phyloP scores from a whole-genome alignment of 2,113 vertebrate genomes.

The Ginglymostoma cirratum region DNA sequence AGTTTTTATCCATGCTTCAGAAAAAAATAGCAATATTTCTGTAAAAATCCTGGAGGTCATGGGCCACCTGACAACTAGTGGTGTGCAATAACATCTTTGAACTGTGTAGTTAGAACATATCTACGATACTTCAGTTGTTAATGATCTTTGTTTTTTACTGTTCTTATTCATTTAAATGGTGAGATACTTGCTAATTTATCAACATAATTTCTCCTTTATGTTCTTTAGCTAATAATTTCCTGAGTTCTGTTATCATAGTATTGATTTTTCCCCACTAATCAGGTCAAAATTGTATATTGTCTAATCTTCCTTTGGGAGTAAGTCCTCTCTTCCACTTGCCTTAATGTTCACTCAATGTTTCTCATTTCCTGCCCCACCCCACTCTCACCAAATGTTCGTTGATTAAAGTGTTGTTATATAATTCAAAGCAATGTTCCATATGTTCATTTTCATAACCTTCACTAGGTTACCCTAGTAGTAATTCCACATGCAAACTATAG shows the following conservation, averaged over 20 bases:
- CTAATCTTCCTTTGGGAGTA: not conserved
- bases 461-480: not conserved
- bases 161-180: not conserved
- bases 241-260: not conserved
- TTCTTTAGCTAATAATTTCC: not conserved
- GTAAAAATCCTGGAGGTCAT: no score
- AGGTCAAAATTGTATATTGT: not conserved
- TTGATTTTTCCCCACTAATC: not conserved
- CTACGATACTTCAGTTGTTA: not conserved
- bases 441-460: not conserved
- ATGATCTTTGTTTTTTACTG: not conserved
- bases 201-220: not conserved
- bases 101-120: no score
- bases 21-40: no score
- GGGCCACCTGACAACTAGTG: no score
- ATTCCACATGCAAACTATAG: no score
- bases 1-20: no score
- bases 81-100: no score
- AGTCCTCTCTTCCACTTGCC: not conserved
- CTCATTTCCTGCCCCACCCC: not conserved
- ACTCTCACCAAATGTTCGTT: not conserved
- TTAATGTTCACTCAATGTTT: not conserved
- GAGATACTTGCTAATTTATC: not conserved
- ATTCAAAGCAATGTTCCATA: not conserved
- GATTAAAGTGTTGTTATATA: not conserved